Evolutionary conservation across 2,888 invertebrate genomes (phyloP).

Genomic region (Choreutis nemorana): DNA sequence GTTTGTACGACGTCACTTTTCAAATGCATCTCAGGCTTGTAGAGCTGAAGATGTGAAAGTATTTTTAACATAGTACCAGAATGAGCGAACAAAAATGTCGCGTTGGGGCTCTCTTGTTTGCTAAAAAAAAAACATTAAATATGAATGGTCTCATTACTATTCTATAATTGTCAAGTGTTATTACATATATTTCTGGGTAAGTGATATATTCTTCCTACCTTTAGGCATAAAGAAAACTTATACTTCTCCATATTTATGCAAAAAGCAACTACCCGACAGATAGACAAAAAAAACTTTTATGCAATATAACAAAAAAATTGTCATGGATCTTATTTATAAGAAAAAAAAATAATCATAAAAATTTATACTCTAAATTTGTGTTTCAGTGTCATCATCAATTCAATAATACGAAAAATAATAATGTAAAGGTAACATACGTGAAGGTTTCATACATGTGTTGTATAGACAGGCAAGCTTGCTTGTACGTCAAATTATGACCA

Average conservation of each 20-base stretch:
- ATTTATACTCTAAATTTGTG: too few species aligned
- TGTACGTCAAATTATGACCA: constrained; percentile 74
- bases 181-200: too few species aligned
- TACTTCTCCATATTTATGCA: too few species aligned
- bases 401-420: constrained; percentile 1
- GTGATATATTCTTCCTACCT: too few species aligned
- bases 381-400: too few species aligned
- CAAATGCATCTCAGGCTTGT: constrained; percentile 69
- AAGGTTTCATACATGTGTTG: constrained; percentile 75
- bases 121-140: constrained; percentile 19
- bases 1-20: constrained; percentile 56
- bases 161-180: too few species aligned
- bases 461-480: constrained; percentile 79
- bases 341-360: too few species aligned
- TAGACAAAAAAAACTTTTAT: too few species aligned
- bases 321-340: too few species aligned
- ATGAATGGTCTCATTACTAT: not conserved
- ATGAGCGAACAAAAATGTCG: constrained; percentile 80
- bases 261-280: too few species aligned
- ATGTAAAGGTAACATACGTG: constrained; percentile 69
- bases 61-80: constrained; percentile 84
- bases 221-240: too few species aligned
- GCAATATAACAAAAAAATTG: constrained; percentile 1
- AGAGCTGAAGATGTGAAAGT: constrained; percentile 75
- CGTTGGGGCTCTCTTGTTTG: constrained; percentile 32